Percentiles rank a stretch among this genome's conserved stretches.
phyloP scores from a whole-genome alignment of 2,113 vertebrate genomes.

The Pachyramphus minor region DNA sequence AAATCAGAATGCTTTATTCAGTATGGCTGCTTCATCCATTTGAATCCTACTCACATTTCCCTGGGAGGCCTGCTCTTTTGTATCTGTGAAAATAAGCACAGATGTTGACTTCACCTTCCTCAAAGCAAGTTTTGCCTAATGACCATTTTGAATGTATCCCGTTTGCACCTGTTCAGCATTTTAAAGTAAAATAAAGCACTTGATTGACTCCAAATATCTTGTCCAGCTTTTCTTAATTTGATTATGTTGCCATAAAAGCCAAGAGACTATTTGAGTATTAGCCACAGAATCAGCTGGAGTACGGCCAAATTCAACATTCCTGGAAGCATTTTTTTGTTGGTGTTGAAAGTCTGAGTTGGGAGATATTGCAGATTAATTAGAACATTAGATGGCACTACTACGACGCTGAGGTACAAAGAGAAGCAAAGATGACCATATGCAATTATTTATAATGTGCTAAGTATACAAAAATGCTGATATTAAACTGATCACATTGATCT shows the following conservation, averaged over 20 bases:
- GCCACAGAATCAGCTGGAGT: slow-evolving; percentile 2
- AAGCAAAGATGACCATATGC: background rate
- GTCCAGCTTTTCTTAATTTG: slow-evolving; percentile 55
- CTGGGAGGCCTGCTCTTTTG: slow-evolving; percentile 36
- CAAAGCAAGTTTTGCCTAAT: slow-evolving; percentile 60
- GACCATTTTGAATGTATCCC: slow-evolving; percentile 33
- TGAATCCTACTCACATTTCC: slow-evolving; percentile 24
- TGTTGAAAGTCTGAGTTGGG: background rate
- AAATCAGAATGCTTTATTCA: slow-evolving; percentile 51
- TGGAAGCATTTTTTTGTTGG: background rate
- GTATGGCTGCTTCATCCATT: slow-evolving; percentile 10
- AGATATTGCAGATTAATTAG: background rate
- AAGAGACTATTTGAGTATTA: background rate
- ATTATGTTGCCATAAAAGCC: slow-evolving; percentile 33
- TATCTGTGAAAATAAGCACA: slow-evolving; percentile 58
- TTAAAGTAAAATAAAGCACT: slow-evolving; percentile 46
- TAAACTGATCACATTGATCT: background rate
- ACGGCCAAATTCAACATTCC: slow-evolving; percentile 1
- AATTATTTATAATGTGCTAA: background rate
- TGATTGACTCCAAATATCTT: slow-evolving; percentile 57
- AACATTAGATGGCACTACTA: background rate
- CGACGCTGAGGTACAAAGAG: background rate
- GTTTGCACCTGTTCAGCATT: slow-evolving; percentile 66
- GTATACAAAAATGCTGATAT: background rate
- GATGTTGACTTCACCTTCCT: slow-evolving; percentile 63